Base-by-base conservation (phyloP, 1,140 invertebrate genomes). In the Metopolophium dirhodum region DNA sequence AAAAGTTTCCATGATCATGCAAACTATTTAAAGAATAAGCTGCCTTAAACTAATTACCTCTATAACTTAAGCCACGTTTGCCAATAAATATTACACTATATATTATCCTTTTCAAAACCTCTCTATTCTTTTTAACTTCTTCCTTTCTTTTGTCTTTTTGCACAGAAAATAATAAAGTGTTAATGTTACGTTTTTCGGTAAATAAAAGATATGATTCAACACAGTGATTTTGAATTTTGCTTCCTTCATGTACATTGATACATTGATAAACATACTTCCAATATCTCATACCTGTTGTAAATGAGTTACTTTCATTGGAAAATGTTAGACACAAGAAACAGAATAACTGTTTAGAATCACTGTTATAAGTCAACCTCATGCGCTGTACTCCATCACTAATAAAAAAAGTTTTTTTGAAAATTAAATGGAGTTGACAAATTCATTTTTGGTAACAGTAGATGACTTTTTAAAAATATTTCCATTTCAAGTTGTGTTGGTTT, bases 211-310 rank as follows among this genome's bases (percentile, higher is more conserved):
- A 77, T 77, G 68, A 1, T 77, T 77, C 11, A 35, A 77, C n/a
- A 35, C 68, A 77, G 4, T n/a, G n/a, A 6, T 77, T 77, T n/a
- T 77, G n/a, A 35, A 77, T 35, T 6, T 77, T 35, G 68, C 68
- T 77, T 9, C n/a, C 8, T 77, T 77, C 68, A 35, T 35, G 68
- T 77, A 35, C 68, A 77, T 77, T 77, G 1, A 77, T 77, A 77
- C 68, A n/a, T 77, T 77, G 68, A 77, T 77, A 77, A n/a, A 77
- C 68, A 77, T 77, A 77, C n/a, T 77, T 77, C 68, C 68, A 77
- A 77, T 1, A 77, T 35, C 30, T 35, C 68, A 77, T 77, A 77
- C 68, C 14, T 77, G n/a, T 77, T 77, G 68, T 77, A 35, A 77
- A 77, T n/a, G 68, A 77, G 68, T 77, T 77, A 77, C 9, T 77